These are phyloP conservation scores for Teleiodes luculella DNA, from an alignment of 2,888 invertebrate genomes.

Conservation along the genomic window DNA sequence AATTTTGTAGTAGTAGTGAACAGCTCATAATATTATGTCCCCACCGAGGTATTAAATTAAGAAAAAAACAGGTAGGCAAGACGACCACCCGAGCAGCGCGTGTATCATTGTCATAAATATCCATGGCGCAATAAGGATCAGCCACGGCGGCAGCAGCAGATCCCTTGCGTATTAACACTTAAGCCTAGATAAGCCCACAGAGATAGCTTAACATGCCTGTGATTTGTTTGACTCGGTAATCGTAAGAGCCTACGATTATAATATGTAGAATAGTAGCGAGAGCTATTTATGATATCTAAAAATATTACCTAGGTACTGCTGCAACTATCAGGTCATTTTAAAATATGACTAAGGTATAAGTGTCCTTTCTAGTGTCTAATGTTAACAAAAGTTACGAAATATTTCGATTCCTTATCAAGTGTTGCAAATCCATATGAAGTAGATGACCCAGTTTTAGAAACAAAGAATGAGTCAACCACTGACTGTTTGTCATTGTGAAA, in stretches of 20 bases:
- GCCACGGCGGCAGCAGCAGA: no score
- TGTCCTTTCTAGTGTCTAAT: slow-evolving; percentile 6
- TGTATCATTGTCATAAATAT: slow-evolving; percentile 60
- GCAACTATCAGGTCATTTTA: neutral
- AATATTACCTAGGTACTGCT: neutral
- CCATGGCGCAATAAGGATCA: slow-evolving; percentile 64
- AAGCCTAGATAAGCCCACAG: slow-evolving; percentile 57
- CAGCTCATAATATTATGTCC: no score
- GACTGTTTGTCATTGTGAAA: slow-evolving; percentile 46
- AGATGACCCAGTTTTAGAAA: slow-evolving; percentile 61
- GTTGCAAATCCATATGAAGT: slow-evolving; percentile 53
- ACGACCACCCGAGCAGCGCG: slow-evolving; percentile 61
- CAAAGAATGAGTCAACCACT: slow-evolving; percentile 63
- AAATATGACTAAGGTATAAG: no score
- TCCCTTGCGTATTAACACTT: slow-evolving; percentile 39
- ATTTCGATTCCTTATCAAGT: slow-evolving; percentile 39
- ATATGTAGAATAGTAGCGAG: neutral
- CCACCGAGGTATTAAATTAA: no score
- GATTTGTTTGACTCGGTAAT: slow-evolving; percentile 48
- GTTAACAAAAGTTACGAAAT: slow-evolving; percentile 26
- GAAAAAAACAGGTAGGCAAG: slow-evolving; percentile 12
- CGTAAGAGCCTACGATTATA: slow-evolving; percentile 22
- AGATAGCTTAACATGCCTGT: slow-evolving; percentile 34
- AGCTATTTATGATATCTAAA: neutral
- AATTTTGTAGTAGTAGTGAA: no score